These are phyloP conservation scores for Oreochromis tanganicae DNA, from an alignment of 2,113 vertebrate genomes.

Conservation along the genomic window DNA sequence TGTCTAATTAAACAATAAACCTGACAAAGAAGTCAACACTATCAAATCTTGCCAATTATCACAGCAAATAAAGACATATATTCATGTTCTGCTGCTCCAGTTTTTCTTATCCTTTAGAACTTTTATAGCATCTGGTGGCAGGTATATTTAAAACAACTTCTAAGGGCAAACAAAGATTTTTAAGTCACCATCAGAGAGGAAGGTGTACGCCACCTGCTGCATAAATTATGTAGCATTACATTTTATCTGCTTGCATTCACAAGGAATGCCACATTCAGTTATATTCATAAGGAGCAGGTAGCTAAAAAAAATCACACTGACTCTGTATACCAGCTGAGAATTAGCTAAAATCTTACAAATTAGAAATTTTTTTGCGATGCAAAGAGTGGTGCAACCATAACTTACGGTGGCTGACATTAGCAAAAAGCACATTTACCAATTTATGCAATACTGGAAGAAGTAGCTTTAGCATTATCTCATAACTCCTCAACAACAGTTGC, in stretches of 20 bases:
- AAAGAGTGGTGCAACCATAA: background rate
- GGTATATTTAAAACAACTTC: background rate
- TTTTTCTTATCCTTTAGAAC: background rate
- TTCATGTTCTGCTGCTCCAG: background rate
- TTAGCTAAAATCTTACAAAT: background rate
- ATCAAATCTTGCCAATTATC: background rate
- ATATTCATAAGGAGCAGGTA: background rate
- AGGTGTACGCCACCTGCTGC: background rate
- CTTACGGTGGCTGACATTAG: background rate
- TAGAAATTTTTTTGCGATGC: accelerated
- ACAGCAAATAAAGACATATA: background rate
- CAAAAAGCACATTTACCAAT: background rate
- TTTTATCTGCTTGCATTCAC: background rate
- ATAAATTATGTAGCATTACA: background rate
- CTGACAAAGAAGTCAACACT: no score
- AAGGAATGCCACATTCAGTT: background rate
- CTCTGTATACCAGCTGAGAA: accelerated
- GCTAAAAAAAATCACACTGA: background rate
- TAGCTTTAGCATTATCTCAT: background rate
- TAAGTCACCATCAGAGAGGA: background rate
- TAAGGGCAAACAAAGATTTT: background rate
- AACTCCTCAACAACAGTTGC: background rate
- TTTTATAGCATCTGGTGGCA: background rate
- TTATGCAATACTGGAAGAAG: background rate
- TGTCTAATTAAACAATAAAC: background rate